Base-by-base conservation (phyloP, 92 coral and sea anemone genomes). In the Heliopora coerulea region DNA sequence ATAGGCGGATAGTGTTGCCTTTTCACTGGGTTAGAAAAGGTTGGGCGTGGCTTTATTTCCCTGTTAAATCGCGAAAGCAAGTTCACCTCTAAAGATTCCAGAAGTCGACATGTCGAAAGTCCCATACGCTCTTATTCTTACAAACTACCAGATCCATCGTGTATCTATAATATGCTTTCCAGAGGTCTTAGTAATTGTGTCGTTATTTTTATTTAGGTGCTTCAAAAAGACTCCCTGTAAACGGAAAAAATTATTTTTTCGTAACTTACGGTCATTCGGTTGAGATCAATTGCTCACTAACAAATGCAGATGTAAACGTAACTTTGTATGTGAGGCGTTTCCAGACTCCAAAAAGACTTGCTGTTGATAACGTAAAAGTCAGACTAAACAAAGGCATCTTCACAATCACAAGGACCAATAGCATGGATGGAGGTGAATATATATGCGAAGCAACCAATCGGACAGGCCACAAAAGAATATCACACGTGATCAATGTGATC, bases 181-280 rank as follows among this genome's bases (percentile, higher is more conserved):
- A n/a, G n/a, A n/a, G n/a, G n/a, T n/a, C n/a, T n/a, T n/a, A n/a
- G n/a, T n/a, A n/a, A n/a, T n/a, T n/a, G n/a, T n/a, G n/a, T n/a
- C n/a, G n/a, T 37, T 4, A 37, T 37, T 56, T 56, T 28, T 56
- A 23, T 62, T 31, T 33, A 62, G 42, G 48, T 62, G 30, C 26
- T 4, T 32, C 68, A 62, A 35, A 39, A 19, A 39, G 33, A 25
- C 9, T 31, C 23, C 11, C 46, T 24, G 24, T 67, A 70, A 11
- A 18, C 15, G 58, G 31, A 3, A 39, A 70, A 54, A 70, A 33
- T n/a, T 70, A 52, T 39, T 11, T 54, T n/a, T 70, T 70, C 14
- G 77, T 70, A 29, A 49, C 77, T 0, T 70, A 70, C 62, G 77
- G 77, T 1, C 77, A 70, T 70, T 70, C 77, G 6, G 63, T 54